Conservation (phyloP, 2,113 vertebrate genomes). For the Pomatostomus ruficeps region DNA sequence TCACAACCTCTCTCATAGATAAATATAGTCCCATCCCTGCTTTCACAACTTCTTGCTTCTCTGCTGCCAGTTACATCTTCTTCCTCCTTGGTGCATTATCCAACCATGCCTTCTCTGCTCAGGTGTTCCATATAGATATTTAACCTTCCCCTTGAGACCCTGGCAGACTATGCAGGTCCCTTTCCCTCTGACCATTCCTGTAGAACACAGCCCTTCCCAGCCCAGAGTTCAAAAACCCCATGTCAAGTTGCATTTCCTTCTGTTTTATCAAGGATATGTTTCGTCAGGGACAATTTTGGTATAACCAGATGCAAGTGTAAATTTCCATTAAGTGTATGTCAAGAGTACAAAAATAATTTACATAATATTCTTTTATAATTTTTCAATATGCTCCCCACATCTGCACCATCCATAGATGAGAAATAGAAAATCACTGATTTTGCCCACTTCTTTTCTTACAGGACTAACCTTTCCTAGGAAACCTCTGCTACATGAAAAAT, state of each 20-base stretch:
- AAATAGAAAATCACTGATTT: background rate
- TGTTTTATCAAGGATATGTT: background rate
- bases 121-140: background rate
- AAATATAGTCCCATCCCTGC: background rate
- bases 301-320: background rate
- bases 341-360: background rate
- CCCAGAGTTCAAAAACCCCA: background rate
- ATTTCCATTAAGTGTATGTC: background rate
- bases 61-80: background rate
- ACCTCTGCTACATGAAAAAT: background rate
- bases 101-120: background rate
- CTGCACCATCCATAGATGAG: background rate
- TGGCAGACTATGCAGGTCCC: background rate
- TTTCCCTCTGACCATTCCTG: background rate
- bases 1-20: background rate
- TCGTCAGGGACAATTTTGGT: background rate
- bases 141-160: background rate
- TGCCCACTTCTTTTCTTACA: background rate
- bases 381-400: background rate
- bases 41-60: background rate
- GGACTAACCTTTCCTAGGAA: background rate
- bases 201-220: background rate
- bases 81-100: background rate
- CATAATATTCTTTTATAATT: background rate
- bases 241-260: background rate